Base-by-base conservation (phyloP, 2,797 vertebrate species). In the Lepus oiostolus region DNA sequence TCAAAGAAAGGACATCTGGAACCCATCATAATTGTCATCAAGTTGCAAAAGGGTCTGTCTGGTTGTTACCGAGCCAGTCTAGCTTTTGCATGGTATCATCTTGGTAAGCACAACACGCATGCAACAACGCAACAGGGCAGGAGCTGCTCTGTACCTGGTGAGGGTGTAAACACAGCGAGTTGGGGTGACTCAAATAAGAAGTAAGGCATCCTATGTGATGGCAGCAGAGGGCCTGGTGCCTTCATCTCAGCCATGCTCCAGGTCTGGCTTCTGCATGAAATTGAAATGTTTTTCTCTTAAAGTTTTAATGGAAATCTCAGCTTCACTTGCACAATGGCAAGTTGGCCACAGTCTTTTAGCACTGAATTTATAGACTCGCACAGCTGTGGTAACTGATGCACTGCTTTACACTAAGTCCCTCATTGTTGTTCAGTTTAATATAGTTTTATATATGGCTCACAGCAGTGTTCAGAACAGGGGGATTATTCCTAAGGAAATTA, bases 391-490 rank as follows among this genome's bases (percentile, higher is more conserved):
- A 97, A 97, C 95, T 96, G 97, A 97, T 97, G 97, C 96, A 96
- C 97, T 96, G 98, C 97, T 97, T 98, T 96, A 95, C 97, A 97
- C 94, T 95, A 98, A 96, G 97, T 97, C 96, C 93, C 97, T 98
- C 95, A 82, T 93, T 97, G 91, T 97, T 96, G 82, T 96, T 97
- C 85, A 88, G 4, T 97, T 98, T 97, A 97, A 95, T 97, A 96
- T 88, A 97, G 96, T 95, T 98, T 97, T 98, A 97, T 97, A 95
- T 94, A 98, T 97, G 98, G 98, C 98, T 98, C 98, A 98, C 98
- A 98, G 98, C 98, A 98, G 98, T 98, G 97, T 98, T 98, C 97
- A 98, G 97, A 97, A 98, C 97, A 97, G 96, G 98, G 42, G 85
- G 94, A 95, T 98, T 98, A 98, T 92, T 98, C 97, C 97, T 98